Evolutionary conservation across 2,888 invertebrate species (phyloP), one percentile per base, ranked within the genome.

Genomic region (Incurvaria masculella): DNA sequence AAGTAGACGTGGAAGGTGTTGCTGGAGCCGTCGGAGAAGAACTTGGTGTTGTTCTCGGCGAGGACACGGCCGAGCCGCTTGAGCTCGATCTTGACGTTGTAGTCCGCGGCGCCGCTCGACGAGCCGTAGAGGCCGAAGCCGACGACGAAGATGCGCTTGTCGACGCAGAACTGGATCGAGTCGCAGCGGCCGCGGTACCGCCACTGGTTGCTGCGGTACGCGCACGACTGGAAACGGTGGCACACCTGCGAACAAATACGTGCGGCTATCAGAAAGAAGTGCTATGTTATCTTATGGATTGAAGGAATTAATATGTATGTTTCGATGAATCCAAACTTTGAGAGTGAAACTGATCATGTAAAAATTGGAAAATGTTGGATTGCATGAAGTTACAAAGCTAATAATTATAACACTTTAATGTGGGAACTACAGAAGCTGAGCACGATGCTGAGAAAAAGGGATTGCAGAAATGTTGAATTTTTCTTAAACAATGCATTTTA

Each of bases 141-240:
- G 46, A 96, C 94, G 46, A 97, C 91, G 66, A 97, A 97, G 62
- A 97, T 94, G 58, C 97, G 84, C 53, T 93, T 89, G 69, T 97
- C 97, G 1, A 96, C 96, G 56, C 92, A 93, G 73, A 97, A 97
- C 65, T 97, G 96, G 66, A 97, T 97, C 49, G 94, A 94, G 68
- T 97, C 97, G 66, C 96, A 96, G 47, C 97, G 85, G 1, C 97
- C 97, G 57, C 97, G 83, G 68, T 97, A 97, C 48, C 97, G 85
- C 97, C 97, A 97, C 67, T 97, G 97, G 65, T 97, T 97, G 61
- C 94, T 94, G 58, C 97, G 85, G 70, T 96, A 97, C 4, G 97
- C 97, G 62, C 95, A 95, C 10, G 96, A 96, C 69, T 95, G 94
- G 67, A 97, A 97, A 65, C 97, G 83, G 73, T 95, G 96, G 62